Base-by-base conservation (phyloP, 2,797 vertebrate genomes). In the Enteromius trimaculatus region DNA sequence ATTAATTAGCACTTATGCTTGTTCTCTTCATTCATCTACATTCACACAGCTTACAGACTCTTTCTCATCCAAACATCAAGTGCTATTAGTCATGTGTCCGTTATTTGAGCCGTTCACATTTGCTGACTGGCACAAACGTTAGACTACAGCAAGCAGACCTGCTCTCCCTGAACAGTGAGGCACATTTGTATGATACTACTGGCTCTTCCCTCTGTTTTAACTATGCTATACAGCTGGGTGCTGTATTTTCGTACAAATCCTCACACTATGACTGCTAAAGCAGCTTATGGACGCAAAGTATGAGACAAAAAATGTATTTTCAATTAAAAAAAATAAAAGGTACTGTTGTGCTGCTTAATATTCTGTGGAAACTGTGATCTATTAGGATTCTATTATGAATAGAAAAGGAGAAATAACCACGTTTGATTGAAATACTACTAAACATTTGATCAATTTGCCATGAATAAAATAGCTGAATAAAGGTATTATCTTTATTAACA, bases 11-110 rank as follows among this genome's bases (percentile, higher is more conserved):
- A 3, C 39, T 42, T 77, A 23, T 9, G n/a, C 75, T 62, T 19
- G 55, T 64, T 49, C 37, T 80, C 23, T 58, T 62, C 21, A 84
- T 75, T 74, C n/a, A 83, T 47, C 23, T 21, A 55, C 29, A 80
- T 21, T 29, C 39, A 82, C 29, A 58, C 70, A 76, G 6, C 53
- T 60, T 11, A 37, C 70, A 72, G 74, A 64, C 72, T 39, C 26
- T 53, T 62, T 79, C 51, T 79, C 76, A 51, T 79, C 79, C 65
- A 80, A 69, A 84, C 85, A 34, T 85, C 79, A 80, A 77, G 85
- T 88, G 88, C 90, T 88, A 89, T 94, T 95, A 93, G 93, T 93
- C 85, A 85, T 87, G 79, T 89, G 76, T 85, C 88, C 82, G 86
- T 92, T 89, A 92, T 90, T 91, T 74, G 86, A 91, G 86, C 85